Evolutionary conservation across 1,140 invertebrate genomes (phyloP).

Genomic region (Drosophila grimshawi): DNA sequence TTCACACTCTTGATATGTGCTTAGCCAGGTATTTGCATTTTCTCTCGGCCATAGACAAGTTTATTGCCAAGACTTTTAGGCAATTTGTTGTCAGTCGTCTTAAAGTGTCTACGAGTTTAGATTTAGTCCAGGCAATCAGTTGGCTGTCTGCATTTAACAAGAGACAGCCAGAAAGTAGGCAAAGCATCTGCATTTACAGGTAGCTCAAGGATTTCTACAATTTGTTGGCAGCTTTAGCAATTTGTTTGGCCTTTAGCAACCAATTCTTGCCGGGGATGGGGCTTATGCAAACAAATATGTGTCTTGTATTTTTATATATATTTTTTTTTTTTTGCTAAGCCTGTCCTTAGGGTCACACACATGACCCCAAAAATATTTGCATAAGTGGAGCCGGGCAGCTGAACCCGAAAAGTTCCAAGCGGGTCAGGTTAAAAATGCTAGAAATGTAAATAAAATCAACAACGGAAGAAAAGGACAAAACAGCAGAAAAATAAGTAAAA

Average conservation of each 20-base stretch:
- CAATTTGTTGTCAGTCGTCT: conserved; percentile 29
- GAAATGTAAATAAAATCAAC: conserved; percentile 83
- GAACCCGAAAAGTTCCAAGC: conserved; percentile 17
- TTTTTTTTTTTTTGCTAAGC: conserved; percentile 26
- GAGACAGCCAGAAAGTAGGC: conserved; percentile 23
- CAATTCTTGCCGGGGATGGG: conserved; percentile 21
- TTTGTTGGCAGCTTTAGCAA: conserved; percentile 51
- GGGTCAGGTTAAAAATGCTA: conserved; percentile 59
- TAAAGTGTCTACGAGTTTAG: conserved; percentile 18
- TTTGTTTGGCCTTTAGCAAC: conserved; percentile 58
- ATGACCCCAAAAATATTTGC: conserved; percentile 65
- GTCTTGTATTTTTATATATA: not conserved
- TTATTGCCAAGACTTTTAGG: conserved; percentile 4
- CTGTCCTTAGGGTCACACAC: conserved; percentile 58
- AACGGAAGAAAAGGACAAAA: conserved; percentile 49
- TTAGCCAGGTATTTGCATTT: conserved; percentile 4
- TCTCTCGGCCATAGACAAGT: not conserved
- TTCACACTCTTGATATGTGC: not conserved
- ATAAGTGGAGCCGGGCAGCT: conserved; percentile 54
- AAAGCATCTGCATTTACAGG: conserved; percentile 24
- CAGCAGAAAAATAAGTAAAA: not conserved
- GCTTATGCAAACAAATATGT: conserved; percentile 47
- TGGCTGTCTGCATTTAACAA: conserved; percentile 13
- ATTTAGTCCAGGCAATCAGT: conserved; percentile 17
- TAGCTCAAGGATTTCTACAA: conserved; percentile 36